Conservation (phyloP, 2,888 invertebrate genomes). For the Orchesellides sinensis region DNA sequence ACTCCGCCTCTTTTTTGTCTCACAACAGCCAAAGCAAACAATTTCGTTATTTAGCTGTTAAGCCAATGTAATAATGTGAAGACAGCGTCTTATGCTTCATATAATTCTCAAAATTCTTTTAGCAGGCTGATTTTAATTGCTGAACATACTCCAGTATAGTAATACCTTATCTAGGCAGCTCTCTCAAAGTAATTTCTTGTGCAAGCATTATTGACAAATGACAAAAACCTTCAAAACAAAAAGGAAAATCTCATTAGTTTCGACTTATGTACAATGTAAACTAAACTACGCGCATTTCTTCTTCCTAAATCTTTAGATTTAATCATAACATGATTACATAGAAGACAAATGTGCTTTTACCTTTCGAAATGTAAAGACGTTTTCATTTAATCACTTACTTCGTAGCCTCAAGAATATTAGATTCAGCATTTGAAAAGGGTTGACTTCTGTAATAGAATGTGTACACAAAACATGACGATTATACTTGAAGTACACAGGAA, state of each 20-base stretch:
- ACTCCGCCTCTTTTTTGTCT: neutral
- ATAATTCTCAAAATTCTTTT: neutral
- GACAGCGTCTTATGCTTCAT: neutral
- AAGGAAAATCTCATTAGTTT: conserved; percentile 45
- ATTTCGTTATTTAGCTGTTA: too few species aligned
- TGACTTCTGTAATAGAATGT: too few species aligned
- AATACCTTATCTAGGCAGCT: neutral
- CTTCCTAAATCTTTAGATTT: neutral
- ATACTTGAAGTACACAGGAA: too few species aligned
- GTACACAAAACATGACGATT: too few species aligned
- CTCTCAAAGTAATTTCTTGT: neutral
- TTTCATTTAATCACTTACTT: too few species aligned
- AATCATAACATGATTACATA: neutral
- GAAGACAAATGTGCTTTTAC: too few species aligned
- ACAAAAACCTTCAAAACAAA: neutral
- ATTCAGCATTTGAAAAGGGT: too few species aligned
- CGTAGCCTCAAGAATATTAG: too few species aligned
- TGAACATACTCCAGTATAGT: too few species aligned
- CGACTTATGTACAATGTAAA: conserved; percentile 1
- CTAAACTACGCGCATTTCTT: neutral
- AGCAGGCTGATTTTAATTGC: neutral
- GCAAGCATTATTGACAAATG: neutral
- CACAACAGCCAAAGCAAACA: too few species aligned
- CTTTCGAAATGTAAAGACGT: neutral
- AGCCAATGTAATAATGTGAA: too few species aligned